Percentiles rank a stretch among this genome's conserved stretches.
phyloP scores from a whole-genome alignment of 1,140 invertebrate genomes.

The Bombus pascuorum region DNA sequence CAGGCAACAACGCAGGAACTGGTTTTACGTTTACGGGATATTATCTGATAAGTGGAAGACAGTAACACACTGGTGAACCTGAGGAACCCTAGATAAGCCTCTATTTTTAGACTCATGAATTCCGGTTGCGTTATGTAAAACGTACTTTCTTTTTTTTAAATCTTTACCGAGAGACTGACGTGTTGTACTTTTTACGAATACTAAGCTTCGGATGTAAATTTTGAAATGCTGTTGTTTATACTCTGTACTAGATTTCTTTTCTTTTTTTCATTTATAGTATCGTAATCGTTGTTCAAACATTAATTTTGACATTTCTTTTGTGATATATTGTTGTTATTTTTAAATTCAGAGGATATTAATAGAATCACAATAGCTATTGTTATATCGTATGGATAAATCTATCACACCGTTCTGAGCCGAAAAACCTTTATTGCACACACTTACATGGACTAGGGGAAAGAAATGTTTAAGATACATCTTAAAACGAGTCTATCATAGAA shows the following conservation, averaged over 20 bases:
- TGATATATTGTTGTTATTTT: no score
- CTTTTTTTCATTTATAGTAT: background rate
- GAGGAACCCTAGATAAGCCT: slow-evolving; percentile 11
- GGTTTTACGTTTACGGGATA: background rate
- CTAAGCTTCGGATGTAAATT: background rate
- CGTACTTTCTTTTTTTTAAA: no score
- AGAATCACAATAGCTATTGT: no score
- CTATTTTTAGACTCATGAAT: background rate
- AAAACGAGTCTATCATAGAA: no score
- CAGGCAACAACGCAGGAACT: background rate
- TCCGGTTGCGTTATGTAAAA: slow-evolving; percentile 6
- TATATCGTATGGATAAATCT: no score
- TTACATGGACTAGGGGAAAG: no score
- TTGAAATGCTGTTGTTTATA: background rate
- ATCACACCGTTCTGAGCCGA: no score
- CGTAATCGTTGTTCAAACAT: background rate
- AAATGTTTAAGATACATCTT: no score
- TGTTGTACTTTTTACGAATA: background rate
- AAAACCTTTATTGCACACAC: no score
- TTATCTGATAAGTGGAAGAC: slow-evolving; percentile 11
- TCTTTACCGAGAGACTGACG: background rate
- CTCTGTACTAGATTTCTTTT: no score
- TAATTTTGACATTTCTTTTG: background rate
- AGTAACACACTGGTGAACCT: background rate
- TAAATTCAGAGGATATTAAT: no score